Base-by-base conservation (phyloP, 2,888 invertebrate species). In the Amphipyra tragopoginis region DNA sequence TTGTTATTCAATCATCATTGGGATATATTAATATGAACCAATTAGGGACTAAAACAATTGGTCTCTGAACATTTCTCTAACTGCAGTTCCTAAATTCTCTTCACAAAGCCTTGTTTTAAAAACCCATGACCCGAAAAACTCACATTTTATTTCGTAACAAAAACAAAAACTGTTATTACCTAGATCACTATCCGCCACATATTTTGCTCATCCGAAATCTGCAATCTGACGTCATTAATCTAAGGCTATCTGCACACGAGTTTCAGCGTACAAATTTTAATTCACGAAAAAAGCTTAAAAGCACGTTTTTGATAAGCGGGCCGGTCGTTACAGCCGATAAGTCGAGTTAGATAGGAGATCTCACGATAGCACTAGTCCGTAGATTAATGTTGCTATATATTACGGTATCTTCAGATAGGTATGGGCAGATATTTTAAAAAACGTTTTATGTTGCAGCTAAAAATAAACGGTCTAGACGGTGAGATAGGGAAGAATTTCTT, bases 231-330 rank as follows among this genome's bases (percentile, higher is more conserved):
- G 66, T 78, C 68, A 76, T 78, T 71, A 66, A 79, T 78, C 79
- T 78, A 61, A 78, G 47, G 73, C 73, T 71, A 70, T 73, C 78
- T 71, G 14, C 72, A 75, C 67, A 70, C 63, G 67, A 64, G 74
- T 66, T 69, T 65, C 47, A 66, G 57, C 59, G 59, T 51, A 61
- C 59, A 78, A 76, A 66, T 65, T 71, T 67, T 62, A 76, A 76
- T 75, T 61, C 72, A 75, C 78, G 77, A 80, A 75, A 81, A 75
- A 80, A 68, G 62, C 68, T 66, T 60, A 47, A 54, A 72, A 69
- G 76, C 83, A 82, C 80, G 80, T 73, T 68, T 52, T 50, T 75
- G 84, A 83, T 84, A 84, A 82, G 72, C 55, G 58, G 44, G 57
- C 61, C 56, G 69, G 79, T 81, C 81, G 80, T 82, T 77, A 75